These are phyloP conservation scores for Aurelia aurita complex sp. Pacific DNA, from an alignment of 30 jellyfish, hydroid and myxozoan species.

Conservation along the genomic window DNA sequence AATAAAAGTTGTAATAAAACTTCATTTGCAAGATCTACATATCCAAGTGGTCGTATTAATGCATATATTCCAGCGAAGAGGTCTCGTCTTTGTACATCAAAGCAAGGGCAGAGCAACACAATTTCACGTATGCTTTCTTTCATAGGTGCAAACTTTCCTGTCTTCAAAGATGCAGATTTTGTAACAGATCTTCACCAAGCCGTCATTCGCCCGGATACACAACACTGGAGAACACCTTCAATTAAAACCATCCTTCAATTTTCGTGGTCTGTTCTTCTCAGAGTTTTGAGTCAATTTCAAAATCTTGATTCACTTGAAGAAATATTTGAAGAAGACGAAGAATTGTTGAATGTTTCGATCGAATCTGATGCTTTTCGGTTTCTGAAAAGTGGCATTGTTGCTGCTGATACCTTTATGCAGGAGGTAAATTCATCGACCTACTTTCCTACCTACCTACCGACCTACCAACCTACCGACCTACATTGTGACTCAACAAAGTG, in stretches of 20 bases:
- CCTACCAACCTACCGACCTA: too few relatives aligned
- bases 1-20: too few relatives aligned
- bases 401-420: slow-evolving; percentile 57
- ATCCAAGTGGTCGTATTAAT: too few relatives aligned
- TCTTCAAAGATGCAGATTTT: slow-evolving; percentile 63
- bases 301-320: slow-evolving; percentile 63
- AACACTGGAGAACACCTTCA: slow-evolving; percentile 78
- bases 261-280: slow-evolving; percentile 78
- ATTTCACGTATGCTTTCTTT: neutral
- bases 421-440: slow-evolving; percentile 53
- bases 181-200: slow-evolving; percentile 55
- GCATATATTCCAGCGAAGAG: too few relatives aligned
- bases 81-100: too few relatives aligned
- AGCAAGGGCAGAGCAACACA: too few relatives aligned
- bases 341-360: slow-evolving; percentile 48
- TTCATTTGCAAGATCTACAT: too few relatives aligned
- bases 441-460: neutral
- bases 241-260: slow-evolving; percentile 63
- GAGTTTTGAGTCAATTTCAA: slow-evolving; percentile 70
- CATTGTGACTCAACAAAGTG: too few relatives aligned
- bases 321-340: slow-evolving; percentile 87
- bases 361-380: slow-evolving; percentile 70
- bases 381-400: slow-evolving; percentile 42
- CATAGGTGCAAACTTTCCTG: slow-evolving; percentile 68
- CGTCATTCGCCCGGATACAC: slow-evolving; percentile 64